Conservation (phyloP, 2,888 invertebrate genomes). For the Muschampia plurimacula region DNA sequence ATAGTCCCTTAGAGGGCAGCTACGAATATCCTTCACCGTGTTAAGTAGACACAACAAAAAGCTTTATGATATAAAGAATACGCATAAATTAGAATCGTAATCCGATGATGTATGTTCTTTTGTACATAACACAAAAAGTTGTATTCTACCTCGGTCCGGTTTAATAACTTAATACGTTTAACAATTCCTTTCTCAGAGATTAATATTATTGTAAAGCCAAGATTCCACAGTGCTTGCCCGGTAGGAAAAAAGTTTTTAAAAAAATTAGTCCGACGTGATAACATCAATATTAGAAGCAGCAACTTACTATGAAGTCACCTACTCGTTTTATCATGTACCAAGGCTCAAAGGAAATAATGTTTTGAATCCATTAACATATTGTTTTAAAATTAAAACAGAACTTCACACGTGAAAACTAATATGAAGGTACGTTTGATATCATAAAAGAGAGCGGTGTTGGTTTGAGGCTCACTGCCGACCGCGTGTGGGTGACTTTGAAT, state of each 20-base stretch:
- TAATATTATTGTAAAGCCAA: slow-evolving; percentile 55
- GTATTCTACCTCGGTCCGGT: slow-evolving; percentile 59
- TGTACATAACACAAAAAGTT: slow-evolving; percentile 65
- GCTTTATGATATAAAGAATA: slow-evolving; percentile 68
- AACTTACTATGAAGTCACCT: background rate
- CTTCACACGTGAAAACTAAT: slow-evolving; percentile 52
- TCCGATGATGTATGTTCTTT: slow-evolving; percentile 76
- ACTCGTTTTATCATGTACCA: slow-evolving; percentile 24
- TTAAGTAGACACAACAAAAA: slow-evolving; percentile 73
- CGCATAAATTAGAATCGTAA: slow-evolving; percentile 78
- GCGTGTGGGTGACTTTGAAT: slow-evolving; percentile 80
- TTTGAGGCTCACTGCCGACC: slow-evolving; percentile 55
- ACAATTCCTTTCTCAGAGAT: slow-evolving; percentile 62
- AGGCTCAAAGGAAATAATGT: slow-evolving; percentile 28
- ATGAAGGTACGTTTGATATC: slow-evolving; percentile 45
- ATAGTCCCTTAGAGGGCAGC: slow-evolving; percentile 59
- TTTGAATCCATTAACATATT: slow-evolving; percentile 41
- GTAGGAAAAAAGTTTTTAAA: slow-evolving; percentile 22
- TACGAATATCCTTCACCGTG: slow-evolving; percentile 63
- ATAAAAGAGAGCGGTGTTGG: slow-evolving; percentile 47
- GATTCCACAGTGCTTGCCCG: slow-evolving; percentile 41
- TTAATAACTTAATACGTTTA: slow-evolving; percentile 77
- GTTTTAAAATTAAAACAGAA: slow-evolving; percentile 40
- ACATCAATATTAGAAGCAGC: slow-evolving; percentile 34
- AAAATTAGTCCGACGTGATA: slow-evolving; percentile 26